phyloP scores from a whole-genome alignment of 2,888 invertebrate species.

The Saturnia japonica region DNA sequence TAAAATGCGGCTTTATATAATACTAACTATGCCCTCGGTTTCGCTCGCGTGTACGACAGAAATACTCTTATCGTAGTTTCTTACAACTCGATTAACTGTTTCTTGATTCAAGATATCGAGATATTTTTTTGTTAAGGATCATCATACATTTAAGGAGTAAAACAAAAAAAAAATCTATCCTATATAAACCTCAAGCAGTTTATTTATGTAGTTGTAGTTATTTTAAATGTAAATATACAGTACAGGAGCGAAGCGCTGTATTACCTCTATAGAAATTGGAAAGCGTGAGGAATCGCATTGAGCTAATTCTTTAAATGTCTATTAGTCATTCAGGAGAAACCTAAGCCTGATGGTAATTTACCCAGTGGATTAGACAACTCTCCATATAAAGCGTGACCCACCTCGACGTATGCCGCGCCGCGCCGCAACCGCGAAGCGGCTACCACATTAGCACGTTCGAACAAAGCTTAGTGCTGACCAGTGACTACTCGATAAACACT shows the following conservation, averaged over 20 bases:
- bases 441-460: slow-evolving; percentile 17
- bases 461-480: no score
- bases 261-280: slow-evolving; percentile 47
- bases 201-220: slow-evolving; percentile 12
- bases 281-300: slow-evolving; percentile 55
- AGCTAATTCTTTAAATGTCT: slow-evolving; percentile 66
- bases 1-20: no score
- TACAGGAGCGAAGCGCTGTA: slow-evolving; percentile 8
- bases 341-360: slow-evolving; percentile 69
- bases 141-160: no score
- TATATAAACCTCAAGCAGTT: no score
- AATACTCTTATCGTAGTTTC: no score
- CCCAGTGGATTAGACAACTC: slow-evolving; percentile 72
- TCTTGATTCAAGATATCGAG: no score
- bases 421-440: slow-evolving; percentile 22
- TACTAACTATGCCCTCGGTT: no score
- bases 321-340: slow-evolving; percentile 77
- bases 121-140: no score
- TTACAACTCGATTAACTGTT: no score
- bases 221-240: slow-evolving; percentile 13
- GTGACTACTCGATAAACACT: slow-evolving; percentile 58
- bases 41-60: no score
- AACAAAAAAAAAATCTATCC: no score
- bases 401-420: slow-evolving; percentile 42
- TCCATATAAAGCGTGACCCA: slow-evolving; percentile 74